Evolutionary conservation across 2,113 vertebrate genomes (phyloP).

Genomic region (Amphiprion percula): DNA sequence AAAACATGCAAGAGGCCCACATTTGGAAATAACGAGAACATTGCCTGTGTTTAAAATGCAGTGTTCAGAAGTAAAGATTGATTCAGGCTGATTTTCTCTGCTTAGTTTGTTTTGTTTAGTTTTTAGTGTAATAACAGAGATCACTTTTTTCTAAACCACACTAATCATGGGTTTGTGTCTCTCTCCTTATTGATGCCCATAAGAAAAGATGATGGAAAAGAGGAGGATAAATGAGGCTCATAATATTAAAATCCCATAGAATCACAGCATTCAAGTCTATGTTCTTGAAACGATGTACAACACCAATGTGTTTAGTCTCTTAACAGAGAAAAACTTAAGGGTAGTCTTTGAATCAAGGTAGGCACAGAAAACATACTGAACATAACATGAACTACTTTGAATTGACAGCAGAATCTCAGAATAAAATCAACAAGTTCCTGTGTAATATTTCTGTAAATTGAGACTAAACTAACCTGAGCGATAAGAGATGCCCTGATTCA

Average conservation of each 20-base stretch:
- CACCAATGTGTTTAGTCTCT: not conserved
- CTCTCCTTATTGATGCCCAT: not conserved
- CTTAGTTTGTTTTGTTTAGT: conserved; percentile 7
- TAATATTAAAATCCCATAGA: not conserved
- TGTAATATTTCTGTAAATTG: no score
- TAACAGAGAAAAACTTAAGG: not conserved
- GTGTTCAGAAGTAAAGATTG: conserved; percentile 67
- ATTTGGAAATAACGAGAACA: conserved; percentile 80
- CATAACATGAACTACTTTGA: not conserved
- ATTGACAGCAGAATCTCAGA: no score
- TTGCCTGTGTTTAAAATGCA: conserved; percentile 76
- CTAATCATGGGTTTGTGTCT: conserved; percentile 24
- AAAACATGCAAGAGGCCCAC: conserved; percentile 78
- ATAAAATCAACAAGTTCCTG: no score
- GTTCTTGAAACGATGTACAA: not conserved
- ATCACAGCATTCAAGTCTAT: not conserved
- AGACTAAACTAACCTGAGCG: no score
- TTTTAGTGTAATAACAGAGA: conserved; percentile 37
- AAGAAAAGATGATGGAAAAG: not conserved
- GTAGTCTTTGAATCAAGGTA: no score
- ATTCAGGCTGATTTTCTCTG: conserved; percentile 57
- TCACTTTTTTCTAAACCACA: conserved; percentile 18
- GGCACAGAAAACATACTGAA: not conserved
- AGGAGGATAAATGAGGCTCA: not conserved
- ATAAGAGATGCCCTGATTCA: no score